phyloP scores from a whole-genome alignment of 2,113 vertebrate genomes.

The Pterocles gutturalis region DNA sequence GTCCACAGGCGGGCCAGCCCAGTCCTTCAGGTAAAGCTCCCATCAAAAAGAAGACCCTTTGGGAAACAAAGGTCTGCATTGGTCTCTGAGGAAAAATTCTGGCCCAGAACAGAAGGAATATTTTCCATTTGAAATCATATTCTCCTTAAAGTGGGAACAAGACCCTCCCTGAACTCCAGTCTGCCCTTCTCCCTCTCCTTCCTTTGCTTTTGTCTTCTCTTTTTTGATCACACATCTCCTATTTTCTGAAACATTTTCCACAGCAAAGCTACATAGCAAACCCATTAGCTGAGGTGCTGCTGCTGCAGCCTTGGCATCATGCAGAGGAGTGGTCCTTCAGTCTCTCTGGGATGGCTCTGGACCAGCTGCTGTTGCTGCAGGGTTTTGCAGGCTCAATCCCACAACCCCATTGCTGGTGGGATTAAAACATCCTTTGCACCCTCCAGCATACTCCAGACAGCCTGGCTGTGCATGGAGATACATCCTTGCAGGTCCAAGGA shows the following conservation, averaged over 20 bases:
- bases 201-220: background rate
- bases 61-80: background rate
- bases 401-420: background rate
- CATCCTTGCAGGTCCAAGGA: background rate
- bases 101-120: background rate
- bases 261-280: background rate
- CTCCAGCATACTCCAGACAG: background rate
- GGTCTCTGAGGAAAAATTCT: background rate
- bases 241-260: background rate
- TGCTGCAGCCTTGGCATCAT: background rate
- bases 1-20: background rate
- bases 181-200: background rate
- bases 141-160: background rate
- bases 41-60: accelerated
- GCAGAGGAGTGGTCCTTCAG: accelerated
- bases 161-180: background rate
- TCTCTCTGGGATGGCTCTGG: background rate
- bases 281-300: background rate
- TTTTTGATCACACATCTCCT: background rate
- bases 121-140: background rate
- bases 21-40: background rate
- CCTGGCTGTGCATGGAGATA: background rate
- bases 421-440: background rate
- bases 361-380: background rate
- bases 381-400: background rate